Evolutionary conservation across 2,113 vertebrate genomes (phyloP).

Genomic region (Oxyura jamaicensis): DNA sequence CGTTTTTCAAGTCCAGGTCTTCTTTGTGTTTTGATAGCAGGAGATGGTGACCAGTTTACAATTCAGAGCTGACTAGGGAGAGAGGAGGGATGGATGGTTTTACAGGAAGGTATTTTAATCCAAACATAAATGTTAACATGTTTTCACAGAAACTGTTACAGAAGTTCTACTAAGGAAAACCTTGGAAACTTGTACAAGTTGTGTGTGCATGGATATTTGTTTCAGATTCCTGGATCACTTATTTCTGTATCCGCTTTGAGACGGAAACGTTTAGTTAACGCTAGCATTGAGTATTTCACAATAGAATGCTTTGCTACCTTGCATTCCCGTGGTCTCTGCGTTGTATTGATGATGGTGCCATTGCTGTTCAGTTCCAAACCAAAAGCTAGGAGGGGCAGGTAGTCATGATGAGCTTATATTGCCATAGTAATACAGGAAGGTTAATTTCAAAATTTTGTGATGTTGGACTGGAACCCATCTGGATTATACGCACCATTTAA

Average conservation of each 20-base stretch:
- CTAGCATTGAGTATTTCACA: neutral
- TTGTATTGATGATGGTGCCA: neutral
- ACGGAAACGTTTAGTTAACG: accelerated
- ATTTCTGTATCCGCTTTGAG: neutral
- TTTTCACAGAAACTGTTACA: neutral
- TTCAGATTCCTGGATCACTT: neutral
- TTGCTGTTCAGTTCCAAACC: neutral
- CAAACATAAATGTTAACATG: neutral
- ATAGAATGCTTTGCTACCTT: neutral
- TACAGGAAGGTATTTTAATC: neutral
- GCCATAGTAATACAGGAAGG: neutral
- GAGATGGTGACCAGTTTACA: neutral
- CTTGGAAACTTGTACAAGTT: too few species aligned
- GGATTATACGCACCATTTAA: neutral
- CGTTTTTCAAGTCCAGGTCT: neutral
- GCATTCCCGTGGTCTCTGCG: neutral
- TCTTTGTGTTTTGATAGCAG: neutral
- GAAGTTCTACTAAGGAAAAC: neutral
- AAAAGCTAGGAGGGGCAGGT: neutral
- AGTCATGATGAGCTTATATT: neutral
- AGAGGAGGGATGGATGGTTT: neutral
- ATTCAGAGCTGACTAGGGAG: neutral
- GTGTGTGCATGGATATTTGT: neutral
- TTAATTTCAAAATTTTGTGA: neutral
- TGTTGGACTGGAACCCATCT: neutral